These are phyloP conservation scores for Tor tambroides DNA, from an alignment of 2,113 vertebrate species.

Conservation along the genomic window DNA sequence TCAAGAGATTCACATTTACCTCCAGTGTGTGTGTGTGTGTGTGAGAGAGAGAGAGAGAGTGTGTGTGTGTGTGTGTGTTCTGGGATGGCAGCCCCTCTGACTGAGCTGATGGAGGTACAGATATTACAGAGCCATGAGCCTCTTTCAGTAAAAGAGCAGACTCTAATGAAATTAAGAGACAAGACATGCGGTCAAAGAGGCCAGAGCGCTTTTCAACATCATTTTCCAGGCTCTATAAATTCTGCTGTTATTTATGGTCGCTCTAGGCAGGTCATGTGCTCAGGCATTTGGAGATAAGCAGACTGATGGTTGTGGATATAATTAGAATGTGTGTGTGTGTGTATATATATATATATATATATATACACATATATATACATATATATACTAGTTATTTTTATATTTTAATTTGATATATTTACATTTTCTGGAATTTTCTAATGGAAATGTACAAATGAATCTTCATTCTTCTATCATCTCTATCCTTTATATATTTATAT, in stretches of 20 bases:
- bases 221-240: neutral
- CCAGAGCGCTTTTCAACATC: neutral
- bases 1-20: slow-evolving; percentile 15
- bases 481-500: no score
- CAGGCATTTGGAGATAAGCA: neutral
- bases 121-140: slow-evolving; percentile 13
- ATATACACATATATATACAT: no score
- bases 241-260: neutral
- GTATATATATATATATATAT: no score
- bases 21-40: slow-evolving; percentile 9
- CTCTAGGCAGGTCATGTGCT: neutral
- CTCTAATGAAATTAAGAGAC: slow-evolving; percentile 7
- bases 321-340: neutral
- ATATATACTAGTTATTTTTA: no score
- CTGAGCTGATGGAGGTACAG: slow-evolving; percentile 1
- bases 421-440: no score
- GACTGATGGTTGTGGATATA: neutral
- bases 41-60: no score
- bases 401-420: no score
- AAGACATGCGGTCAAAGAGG: neutral
- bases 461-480: no score
- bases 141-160: neutral
- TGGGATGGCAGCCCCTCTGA: neutral
- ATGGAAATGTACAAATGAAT: no score
- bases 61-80: neutral